Evolutionary conservation across 2,797 vertebrate species (phyloP), one percentile per base, ranked within the genome.

Genomic region (Melanotaenia trifasciata): DNA sequence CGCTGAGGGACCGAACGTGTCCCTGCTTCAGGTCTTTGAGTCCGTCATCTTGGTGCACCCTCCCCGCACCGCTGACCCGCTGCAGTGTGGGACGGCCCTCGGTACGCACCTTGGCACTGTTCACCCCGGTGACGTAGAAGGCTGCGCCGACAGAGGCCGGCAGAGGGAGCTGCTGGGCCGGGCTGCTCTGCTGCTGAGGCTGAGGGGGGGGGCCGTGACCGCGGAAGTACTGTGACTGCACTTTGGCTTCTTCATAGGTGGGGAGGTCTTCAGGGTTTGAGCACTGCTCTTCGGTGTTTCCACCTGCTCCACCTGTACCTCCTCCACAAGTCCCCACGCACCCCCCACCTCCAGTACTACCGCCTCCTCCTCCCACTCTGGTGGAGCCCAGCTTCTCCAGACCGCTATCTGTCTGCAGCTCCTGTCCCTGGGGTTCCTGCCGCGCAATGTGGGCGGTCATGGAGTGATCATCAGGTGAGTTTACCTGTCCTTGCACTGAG

Each of bases 351-450:
- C 94, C 95, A 91, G 93, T 94, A 90, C 93, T 95, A 79, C 90
- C 96, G 80, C 94, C 94, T 0, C 89, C 93, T 10, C 88, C 92
- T 45, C 87, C 90, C 0, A 76, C 82, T 58, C 91, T 83, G 40
- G 93, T 85, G 16, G 96, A 92, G 30, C 94, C 95, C 26, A 98
- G 92, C 80, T 99, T 99, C 90, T 99, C 98, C 94, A 98, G 94
- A 77, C 96, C 94, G n/a, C 93, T 96, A 94, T 99, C 98, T 18
- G 96, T 93, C 91, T 98, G 98, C 72, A 99, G 95, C 92, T 99
- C 98, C 94, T 99, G 98, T 74, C 98, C 98, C 90, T 99, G 98
- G 47, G 98, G 98, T 92, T 99, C 98, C 80, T 99, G 98, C n/a
- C 98, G 96, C 80, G 98, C 97, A 71, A 96, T 96, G 92, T 99